Conservation (phyloP, 2,113 vertebrate genomes). For the Brevimyrus niger region DNA sequence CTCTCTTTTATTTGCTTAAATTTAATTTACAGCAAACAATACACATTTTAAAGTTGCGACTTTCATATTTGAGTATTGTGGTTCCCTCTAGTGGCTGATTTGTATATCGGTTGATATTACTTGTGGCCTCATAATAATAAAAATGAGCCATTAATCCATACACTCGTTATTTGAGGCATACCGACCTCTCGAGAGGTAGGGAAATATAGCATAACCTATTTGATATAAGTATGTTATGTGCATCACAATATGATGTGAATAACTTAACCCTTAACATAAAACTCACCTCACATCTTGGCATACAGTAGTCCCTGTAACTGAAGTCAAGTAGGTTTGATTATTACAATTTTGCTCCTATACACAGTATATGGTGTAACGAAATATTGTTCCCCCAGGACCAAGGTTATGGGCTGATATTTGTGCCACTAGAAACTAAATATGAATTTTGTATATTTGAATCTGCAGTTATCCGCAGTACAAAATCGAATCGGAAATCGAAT, state of each 20-base stretch:
- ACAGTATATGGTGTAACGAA: too few species aligned
- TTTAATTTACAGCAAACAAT: background rate
- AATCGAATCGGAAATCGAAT: too few species aligned
- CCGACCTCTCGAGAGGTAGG: too few species aligned
- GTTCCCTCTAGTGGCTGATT: background rate
- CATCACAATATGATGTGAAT: background rate
- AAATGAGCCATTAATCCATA: background rate
- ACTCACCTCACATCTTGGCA: background rate
- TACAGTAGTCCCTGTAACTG: background rate
- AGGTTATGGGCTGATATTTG: too few species aligned
- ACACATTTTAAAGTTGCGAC: background rate
- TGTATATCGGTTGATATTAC: background rate
- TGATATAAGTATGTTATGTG: background rate
- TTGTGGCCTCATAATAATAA: background rate
- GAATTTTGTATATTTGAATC: too few species aligned
- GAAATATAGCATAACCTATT: background rate
- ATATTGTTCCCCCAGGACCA: too few species aligned
- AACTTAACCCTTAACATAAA: background rate
- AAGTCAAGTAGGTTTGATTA: background rate
- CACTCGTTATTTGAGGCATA: background rate
- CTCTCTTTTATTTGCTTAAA: background rate
- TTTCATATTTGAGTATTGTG: background rate
- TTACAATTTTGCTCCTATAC: too few species aligned
- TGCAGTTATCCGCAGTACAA: too few species aligned
- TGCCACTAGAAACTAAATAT: too few species aligned